Conservation (phyloP, 1,140 invertebrate species). For the Steinernema khuongi region DNA sequence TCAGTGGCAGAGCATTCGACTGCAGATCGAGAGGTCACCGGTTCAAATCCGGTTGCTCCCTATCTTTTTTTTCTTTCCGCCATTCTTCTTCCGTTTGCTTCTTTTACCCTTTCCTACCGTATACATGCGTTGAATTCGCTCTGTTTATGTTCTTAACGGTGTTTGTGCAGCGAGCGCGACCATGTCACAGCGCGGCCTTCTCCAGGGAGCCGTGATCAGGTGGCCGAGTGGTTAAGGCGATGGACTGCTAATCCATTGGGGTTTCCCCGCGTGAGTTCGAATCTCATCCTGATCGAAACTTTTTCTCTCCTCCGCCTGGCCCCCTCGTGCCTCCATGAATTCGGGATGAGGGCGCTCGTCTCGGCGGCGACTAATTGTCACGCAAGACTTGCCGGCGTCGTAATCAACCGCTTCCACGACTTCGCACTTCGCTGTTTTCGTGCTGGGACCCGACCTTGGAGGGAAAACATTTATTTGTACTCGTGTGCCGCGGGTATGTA, state of each 20-base stretch:
- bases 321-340: background rate
- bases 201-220: conserved; percentile 35
- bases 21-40: conserved; percentile 64
- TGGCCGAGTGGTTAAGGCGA: conserved; percentile 55
- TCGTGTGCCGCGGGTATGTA: background rate
- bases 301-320: conserved; percentile 23
- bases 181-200: too few relatives aligned
- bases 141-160: too few relatives aligned
- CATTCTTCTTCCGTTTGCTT: too few relatives aligned
- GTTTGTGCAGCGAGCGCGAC: too few relatives aligned
- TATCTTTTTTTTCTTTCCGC: conserved; percentile 31
- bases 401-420: too few relatives aligned
- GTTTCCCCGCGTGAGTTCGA: conserved; percentile 55
- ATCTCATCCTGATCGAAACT: conserved; percentile 53
- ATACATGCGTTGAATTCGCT: too few relatives aligned
- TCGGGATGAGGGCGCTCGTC: background rate
- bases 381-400: background rate
- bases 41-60: conserved; percentile 63
- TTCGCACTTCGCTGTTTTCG: too few relatives aligned
- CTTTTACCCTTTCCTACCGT: too few relatives aligned
- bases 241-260: conserved; percentile 56
- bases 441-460: too few relatives aligned
- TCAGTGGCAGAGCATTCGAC: conserved; percentile 65
- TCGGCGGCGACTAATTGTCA: background rate
- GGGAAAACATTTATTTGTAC: conserved; percentile 2